These are phyloP conservation scores for Hypsopygia costalis DNA, from an alignment of 2,888 invertebrate species.

Conservation along the genomic window DNA sequence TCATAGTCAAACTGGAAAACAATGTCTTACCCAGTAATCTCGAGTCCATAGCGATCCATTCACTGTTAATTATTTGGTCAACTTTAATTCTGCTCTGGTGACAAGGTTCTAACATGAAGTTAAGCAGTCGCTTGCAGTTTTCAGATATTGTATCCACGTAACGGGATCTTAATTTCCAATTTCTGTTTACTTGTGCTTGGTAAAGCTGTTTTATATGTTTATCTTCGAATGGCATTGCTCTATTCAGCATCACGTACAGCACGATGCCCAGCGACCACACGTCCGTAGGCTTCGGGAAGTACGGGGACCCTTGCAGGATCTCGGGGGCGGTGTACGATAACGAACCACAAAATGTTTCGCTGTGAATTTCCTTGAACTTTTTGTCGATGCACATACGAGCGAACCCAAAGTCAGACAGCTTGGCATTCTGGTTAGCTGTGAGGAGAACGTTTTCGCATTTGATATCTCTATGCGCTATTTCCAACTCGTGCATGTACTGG, in stretches of 20 bases:
- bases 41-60: constrained; percentile 86
- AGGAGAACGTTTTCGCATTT: constrained; percentile 92
- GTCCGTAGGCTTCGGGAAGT: constrained; percentile 87
- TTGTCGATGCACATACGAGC: constrained; percentile 75
- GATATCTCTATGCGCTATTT: constrained; percentile 89
- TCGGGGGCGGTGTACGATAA: constrained; percentile 94
- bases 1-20: too few species aligned
- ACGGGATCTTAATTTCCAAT: constrained; percentile 86
- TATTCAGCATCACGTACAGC: constrained; percentile 90
- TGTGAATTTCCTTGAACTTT: constrained; percentile 72
- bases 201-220: constrained; percentile 86
- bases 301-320: constrained; percentile 87
- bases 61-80: constrained; percentile 76
- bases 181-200: constrained; percentile 77
- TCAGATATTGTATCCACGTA: constrained; percentile 79
- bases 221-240: constrained; percentile 92
- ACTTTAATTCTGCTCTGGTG: constrained; percentile 78
- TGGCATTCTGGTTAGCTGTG: constrained; percentile 87
- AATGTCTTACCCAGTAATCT: constrained; percentile 53
- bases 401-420: constrained; percentile 92
- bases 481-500: constrained; percentile 87
- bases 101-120: constrained; percentile 85
- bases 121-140: constrained; percentile 82
- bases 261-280: constrained; percentile 91
- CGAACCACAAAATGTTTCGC: constrained; percentile 92